Base-by-base conservation (phyloP, 2,797 vertebrate genomes). In the Schizopygopsis pylzovi region DNA sequence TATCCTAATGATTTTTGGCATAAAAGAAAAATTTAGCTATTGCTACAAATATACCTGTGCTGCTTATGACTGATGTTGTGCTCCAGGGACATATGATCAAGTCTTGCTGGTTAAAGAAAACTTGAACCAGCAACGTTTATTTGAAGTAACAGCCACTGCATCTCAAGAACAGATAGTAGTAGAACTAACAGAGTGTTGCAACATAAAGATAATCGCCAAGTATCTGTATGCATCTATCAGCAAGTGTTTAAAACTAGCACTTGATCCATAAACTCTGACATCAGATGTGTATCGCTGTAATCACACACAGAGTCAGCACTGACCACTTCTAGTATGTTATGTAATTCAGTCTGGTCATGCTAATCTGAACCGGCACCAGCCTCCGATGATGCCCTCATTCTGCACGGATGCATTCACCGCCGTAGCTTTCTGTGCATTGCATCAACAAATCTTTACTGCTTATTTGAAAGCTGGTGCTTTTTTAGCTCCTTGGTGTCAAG, bases 401-500 rank as follows among this genome's bases (percentile, higher is more conserved):
- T 93, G 67, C 76, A 73, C 91, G 92, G 91, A 91, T 92, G 91
- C 92, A 91, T 92, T 91, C 91, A 85, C 89, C 91, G 86, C 89
- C 92, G 86, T 90, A 93, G 92, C 93, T 95, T 95, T 95, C 95
- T 91, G 81, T 68, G 85, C 85, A 88, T 96, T 96, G 94, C 94
- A 94, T 95, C 95, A 96, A 92, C 91, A 91, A 79, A 78, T 81
- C 91, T 87, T 92, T 89, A 90, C 89, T 90, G 90, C 91, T 93
- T 92, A 90, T 91, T 89, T 78, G 13, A 78, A 78, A 78, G 76
- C 37, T 41, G 37, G 20, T 59, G 20, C 8, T 78, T 61, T 76
- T 43, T 16, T 43, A 65, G 25, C 18, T 22, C 2, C 33, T 77
- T 20, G 28, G 12, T 59, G 33, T 25, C 37, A 59, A 59, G 22